Base-by-base conservation (phyloP, 2,888 invertebrate genomes). In the Perizoma affinitatum region DNA sequence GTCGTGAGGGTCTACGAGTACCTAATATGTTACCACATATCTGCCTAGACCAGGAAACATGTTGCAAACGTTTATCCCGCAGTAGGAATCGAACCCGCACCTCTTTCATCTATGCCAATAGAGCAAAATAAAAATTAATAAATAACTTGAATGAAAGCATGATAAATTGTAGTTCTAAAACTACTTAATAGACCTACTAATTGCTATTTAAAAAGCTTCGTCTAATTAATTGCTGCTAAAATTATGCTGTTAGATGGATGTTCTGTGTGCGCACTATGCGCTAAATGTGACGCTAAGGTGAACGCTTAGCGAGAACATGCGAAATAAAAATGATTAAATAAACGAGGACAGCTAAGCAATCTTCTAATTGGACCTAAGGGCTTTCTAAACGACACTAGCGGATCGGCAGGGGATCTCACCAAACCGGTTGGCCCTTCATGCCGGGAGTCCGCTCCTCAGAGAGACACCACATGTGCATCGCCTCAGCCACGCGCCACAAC, bases 361-460 rank as follows among this genome's bases (percentile, higher is more conserved):
- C 45, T 54, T 58, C 59, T 38, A 61, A 59, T 66, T 66, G 65
- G 70, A 58, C 47, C 7, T 47, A 53, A 71, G 71, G 74, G 74
- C 70, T 77, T 75, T 79, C 80, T 79, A 79, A 66, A 75, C 74
- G 66, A 68, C 44, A 45, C 58, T 61, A 65, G 78, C 76, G 71
- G 78, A 78, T 84, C 78, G 79, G 80, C 73, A 79, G 77, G 78
- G 82, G 80, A 79, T 84, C 90, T 92, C 83, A 92, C 91, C 91
- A 92, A 88, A 92, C 91, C 90, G 92, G 91, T 90, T 89, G 90
- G 73, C 90, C 92, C 87, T 89, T 90, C 91, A 92, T 91, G 80
- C 84, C 84, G 82, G 82, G 78, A 70, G 74, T 75, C 75, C 81
- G 80, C 72, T 84, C 85, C 73, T 78, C 75, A 61, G 83, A 78